Conservation (phyloP, 2,888 invertebrate species). For the Aporophyla lueneburgensis region DNA sequence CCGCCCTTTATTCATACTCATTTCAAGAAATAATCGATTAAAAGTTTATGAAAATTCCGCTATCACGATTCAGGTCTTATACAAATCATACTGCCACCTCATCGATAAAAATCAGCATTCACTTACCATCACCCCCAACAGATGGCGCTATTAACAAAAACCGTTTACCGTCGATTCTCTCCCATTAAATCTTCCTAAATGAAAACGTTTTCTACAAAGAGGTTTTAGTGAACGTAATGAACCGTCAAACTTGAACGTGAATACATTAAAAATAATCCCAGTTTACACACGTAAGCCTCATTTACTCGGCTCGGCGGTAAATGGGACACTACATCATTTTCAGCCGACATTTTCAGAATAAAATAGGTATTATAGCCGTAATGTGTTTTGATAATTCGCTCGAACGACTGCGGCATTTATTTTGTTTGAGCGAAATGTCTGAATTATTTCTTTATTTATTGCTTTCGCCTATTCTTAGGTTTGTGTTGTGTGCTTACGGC, state of each 20-base stretch:
- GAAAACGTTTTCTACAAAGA: constrained; percentile 44
- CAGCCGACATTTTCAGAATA: constrained; percentile 56
- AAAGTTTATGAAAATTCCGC: neutral
- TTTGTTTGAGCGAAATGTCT: constrained; percentile 35
- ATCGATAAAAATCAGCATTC: neutral
- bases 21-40: too few relatives aligned
- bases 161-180: constrained; percentile 6
- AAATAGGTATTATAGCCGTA: constrained; percentile 52
- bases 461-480: constrained; percentile 11
- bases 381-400: constrained; percentile 60
- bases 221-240: constrained; percentile 58
- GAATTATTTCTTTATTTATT: constrained; percentile 39
- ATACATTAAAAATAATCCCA: constrained; percentile 67
- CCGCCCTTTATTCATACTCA: too few relatives aligned
- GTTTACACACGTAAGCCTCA: constrained; percentile 64
- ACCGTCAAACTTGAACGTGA: constrained; percentile 62
- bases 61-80: neutral
- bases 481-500: neutral
- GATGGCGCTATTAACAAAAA: constrained; percentile 38
- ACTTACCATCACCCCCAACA: constrained; percentile 8
- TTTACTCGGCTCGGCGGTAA: constrained; percentile 47
- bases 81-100: neutral
- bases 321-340: constrained; percentile 61
- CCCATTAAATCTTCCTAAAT: constrained; percentile 38
- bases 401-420: constrained; percentile 47